Conservation (phyloP, 2,797 vertebrate genomes). For the Psittacula echo region DNA sequence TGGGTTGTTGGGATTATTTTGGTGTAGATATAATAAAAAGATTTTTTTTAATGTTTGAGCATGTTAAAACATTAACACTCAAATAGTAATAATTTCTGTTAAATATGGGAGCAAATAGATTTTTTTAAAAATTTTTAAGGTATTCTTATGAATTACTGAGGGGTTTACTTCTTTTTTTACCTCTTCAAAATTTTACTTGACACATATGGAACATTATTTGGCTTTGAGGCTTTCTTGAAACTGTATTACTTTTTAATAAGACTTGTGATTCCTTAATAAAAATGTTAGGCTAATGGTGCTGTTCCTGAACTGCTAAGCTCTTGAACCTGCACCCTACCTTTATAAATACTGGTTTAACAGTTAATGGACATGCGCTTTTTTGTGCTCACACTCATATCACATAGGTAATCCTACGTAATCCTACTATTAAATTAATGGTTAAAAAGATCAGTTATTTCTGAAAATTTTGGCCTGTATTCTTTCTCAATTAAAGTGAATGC, state of each 20-base stretch:
- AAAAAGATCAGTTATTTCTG: background rate
- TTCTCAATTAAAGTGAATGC: background rate
- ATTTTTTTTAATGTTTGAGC: background rate
- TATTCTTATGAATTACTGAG: background rate
- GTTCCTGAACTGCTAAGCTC: background rate
- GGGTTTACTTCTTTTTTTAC: background rate
- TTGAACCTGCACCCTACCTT: background rate
- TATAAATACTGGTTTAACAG: background rate
- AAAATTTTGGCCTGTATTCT: background rate
- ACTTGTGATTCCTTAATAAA: background rate
- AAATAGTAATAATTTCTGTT: background rate
- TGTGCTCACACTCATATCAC: background rate
- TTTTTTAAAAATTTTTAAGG: background rate
- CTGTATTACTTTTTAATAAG: background rate
- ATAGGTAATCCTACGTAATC: background rate
- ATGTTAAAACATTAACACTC: background rate
- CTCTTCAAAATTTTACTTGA: background rate
- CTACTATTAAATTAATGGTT: background rate
- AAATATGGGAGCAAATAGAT: background rate
- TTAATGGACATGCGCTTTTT: background rate
- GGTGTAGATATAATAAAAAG: background rate
- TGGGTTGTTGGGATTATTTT: background rate
- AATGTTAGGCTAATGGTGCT: background rate
- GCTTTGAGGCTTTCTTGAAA: background rate
- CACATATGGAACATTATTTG: background rate